These are phyloP conservation scores for Platycheirus rosarum DNA, from an alignment of 2,888 invertebrate genomes.

Conservation along the genomic window DNA sequence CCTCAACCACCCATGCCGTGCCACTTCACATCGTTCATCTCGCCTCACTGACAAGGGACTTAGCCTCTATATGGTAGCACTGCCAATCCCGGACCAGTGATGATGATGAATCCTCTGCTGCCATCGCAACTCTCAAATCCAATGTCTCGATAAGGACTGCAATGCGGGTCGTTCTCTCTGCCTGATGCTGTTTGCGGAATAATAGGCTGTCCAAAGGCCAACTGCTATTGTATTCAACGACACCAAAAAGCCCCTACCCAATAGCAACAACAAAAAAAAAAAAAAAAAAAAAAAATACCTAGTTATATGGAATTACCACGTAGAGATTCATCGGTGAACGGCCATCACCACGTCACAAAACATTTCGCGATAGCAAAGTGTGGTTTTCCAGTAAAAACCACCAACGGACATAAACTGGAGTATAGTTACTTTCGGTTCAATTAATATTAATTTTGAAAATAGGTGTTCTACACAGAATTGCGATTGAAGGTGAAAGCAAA, in stretches of 20 bases:
- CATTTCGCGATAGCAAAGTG: constrained; percentile 56
- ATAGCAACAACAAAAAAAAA: constrained; percentile 7
- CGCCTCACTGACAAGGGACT: constrained; percentile 22
- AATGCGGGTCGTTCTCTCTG: constrained; percentile 44
- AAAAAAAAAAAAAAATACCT: neutral
- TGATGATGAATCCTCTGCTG: constrained; percentile 59
- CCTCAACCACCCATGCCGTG: neutral
- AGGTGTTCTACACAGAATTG: constrained; percentile 28
- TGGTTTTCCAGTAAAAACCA: constrained; percentile 54
- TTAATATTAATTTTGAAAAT: constrained; percentile 68
- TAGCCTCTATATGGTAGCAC: constrained; percentile 29
- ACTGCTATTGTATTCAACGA: constrained; percentile 9
- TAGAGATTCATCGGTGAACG: constrained; percentile 31
- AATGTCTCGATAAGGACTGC: constrained; percentile 66
- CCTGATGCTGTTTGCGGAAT: constrained; percentile 33
- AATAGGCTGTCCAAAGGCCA: constrained; percentile 25
- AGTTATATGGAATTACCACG: constrained; percentile 25
- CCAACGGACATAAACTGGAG: constrained; percentile 20
- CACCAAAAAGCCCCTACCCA: constrained; percentile 21
- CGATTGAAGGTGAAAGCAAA: constrained; percentile 26
- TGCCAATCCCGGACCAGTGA: constrained; percentile 52
- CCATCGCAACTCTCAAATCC: constrained; percentile 65
- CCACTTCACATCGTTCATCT: constrained; percentile 23
- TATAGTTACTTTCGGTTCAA: constrained; percentile 61
- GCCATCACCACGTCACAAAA: constrained; percentile 56